Percentiles rank a stretch among this genome's conserved stretches.
phyloP scores from a whole-genome alignment of 1,140 invertebrate genomes.

The Platyura marginata region DNA sequence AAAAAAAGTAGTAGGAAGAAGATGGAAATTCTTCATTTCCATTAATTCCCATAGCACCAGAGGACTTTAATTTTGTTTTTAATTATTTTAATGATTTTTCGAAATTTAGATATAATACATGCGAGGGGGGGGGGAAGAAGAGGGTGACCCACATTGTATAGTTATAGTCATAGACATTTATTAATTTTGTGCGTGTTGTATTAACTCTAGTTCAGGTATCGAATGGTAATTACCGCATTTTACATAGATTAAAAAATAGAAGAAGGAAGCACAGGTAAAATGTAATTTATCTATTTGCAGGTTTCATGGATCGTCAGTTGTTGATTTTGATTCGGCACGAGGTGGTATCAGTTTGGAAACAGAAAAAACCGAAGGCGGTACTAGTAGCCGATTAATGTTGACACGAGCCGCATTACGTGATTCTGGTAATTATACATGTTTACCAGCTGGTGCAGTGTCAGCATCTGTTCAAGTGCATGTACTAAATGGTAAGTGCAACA shows the following conservation, averaged over 20 bases:
- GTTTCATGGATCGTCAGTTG: constrained; percentile 59
- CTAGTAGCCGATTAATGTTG: constrained; percentile 73
- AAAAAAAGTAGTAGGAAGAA: no score
- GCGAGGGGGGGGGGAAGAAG: no score
- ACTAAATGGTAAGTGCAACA: constrained; percentile 68
- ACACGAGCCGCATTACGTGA: constrained; percentile 68
- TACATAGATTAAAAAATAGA: neutral
- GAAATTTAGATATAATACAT: no score
- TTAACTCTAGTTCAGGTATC: no score
- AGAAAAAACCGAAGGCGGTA: constrained; percentile 72
- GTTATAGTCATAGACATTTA: no score
- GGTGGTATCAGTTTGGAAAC: constrained; percentile 78
- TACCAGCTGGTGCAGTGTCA: constrained; percentile 70
- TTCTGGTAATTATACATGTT: constrained; percentile 78
- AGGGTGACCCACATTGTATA: no score
- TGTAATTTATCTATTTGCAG: constrained; percentile 12
- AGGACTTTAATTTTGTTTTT: no score
- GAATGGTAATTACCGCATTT: neutral
- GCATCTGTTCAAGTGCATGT: constrained; percentile 77
- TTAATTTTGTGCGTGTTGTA: no score
- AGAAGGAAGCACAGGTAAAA: neutral
- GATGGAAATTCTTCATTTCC: no score
- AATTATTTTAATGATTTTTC: no score
- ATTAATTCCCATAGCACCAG: no score
- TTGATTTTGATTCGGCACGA: constrained; percentile 71